Conservation (phyloP, 1,140 invertebrate genomes). For the Ceratina australensis region DNA sequence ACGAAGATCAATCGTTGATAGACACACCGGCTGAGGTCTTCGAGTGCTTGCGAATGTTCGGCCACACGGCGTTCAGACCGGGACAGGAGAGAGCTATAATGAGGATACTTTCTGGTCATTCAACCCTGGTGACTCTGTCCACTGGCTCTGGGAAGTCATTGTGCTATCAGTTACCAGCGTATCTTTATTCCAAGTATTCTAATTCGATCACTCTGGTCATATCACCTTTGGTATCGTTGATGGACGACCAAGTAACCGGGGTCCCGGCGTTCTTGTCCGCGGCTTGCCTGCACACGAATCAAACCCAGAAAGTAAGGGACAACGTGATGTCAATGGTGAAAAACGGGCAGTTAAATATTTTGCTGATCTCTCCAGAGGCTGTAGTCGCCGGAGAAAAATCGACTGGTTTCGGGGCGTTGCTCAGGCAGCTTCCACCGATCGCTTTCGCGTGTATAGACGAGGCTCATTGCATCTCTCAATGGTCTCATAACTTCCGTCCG, state of each 20-base stretch:
- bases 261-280: slow-evolving; percentile 90
- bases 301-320: slow-evolving; percentile 86
- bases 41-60: slow-evolving; percentile 87
- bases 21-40: slow-evolving; percentile 84
- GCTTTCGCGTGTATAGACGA: slow-evolving; percentile 98
- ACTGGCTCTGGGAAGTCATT: slow-evolving; percentile 97
- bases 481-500: slow-evolving; percentile 99
- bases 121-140: slow-evolving; percentile 93
- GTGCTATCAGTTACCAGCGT: slow-evolving; percentile 97
- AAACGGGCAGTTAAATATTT: slow-evolving; percentile 87
- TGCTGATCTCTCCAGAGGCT: slow-evolving; percentile 96
- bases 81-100: slow-evolving; percentile 95
- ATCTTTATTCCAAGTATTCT: slow-evolving; percentile 85
- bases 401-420: slow-evolving; percentile 84
- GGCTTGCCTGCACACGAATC: slow-evolving; percentile 93
- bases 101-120: slow-evolving; percentile 92
- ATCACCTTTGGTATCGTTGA: slow-evolving; percentile 95
- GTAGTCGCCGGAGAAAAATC: slow-evolving; percentile 87
- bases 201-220: slow-evolving; percentile 90
- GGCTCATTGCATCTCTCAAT: slow-evolving; percentile 97
- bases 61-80: slow-evolving; percentile 87
- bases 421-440: slow-evolving; percentile 92
- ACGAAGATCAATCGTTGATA: slow-evolving; percentile 59
- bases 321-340: slow-evolving; percentile 88
- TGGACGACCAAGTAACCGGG: slow-evolving; percentile 97